Evolutionary conservation across 2,797 vertebrate genomes (phyloP), one percentile per base, ranked within the genome.

Genomic region (Acanthurus tractus): DNA sequence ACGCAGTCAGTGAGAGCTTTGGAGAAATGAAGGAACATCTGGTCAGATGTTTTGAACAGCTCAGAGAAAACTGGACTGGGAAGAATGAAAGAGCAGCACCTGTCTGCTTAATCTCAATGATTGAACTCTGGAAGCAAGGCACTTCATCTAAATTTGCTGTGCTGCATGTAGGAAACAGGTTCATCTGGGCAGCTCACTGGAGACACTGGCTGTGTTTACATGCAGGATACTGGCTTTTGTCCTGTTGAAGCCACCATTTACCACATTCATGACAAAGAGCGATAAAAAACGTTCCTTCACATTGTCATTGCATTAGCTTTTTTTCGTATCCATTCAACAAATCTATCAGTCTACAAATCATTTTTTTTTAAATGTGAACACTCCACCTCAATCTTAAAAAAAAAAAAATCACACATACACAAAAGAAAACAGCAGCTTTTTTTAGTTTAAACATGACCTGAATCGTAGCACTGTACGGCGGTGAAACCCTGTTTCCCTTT

Each of bases 121-220:
- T 0, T 38, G 36, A 12, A 36, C 53, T 42, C 23, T 45, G n/a
- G 70, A 29, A 78, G 62, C 46, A 63, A 71, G 69, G 70, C 78
- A 71, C 65, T 29, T 57, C 4, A 44, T 15, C 55, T 15, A 20
- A 25, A 5, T 40, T 15, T 56, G 29, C 4, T 9, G 38, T 40
- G 38, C 38, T 40, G 38, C 38, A 9, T 34, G 5, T 34, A 34
- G 29, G 7, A 34, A 34, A 34, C 38, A 9, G 48, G 74, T 44
- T 20, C 49, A 50, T 54, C 10, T 40, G 22, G n/a, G 70, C 46
- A 44, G 67, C 48, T 58, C 18, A 45, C 13, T 8, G 25, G 62
- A 13, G 22, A 64, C 45, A 46, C 65, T 20, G 78, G 56, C 76
- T 69, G 6, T 70, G 70, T 76, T 85, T 68, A 78, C 82, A 76